Base-by-base conservation (phyloP, 2,113 vertebrate genomes). In the Neotoma lepida region DNA sequence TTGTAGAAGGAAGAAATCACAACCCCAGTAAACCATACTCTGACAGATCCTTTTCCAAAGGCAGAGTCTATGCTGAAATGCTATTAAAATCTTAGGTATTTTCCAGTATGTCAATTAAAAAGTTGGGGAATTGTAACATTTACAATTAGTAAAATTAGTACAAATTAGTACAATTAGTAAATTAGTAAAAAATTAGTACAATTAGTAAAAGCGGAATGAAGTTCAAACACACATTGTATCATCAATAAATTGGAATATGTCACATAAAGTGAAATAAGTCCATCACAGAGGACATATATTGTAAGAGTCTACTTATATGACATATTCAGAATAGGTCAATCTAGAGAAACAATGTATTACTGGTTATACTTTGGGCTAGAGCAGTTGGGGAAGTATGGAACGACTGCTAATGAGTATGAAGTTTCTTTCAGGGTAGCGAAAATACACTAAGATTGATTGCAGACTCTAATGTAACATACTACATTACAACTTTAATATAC, bases 11-110 rank as follows among this genome's bases (percentile, higher is more conserved):
- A 73, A 90, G 41, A 56, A 81, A 71, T 35, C 3, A 91, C 63
- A 87, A 86, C 54, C 39, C 66, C 39, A 64, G 44, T 33, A 85
- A 92, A 26, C 39, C 90, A 93, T 58, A 87, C 3, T 85, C 28
- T 22, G 18, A 87, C 35, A 90, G 33, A 71, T 61, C 12, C 24
- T 85, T 93, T 96, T 68, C 68, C 76, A 90, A 93, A 30, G 86
- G 56, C 86, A 93, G 54, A 95, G 51, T 91, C 56, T 74, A 93
- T 33, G 96, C 89, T 76, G 93, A 94, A 30, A 63, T 84, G 44
- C 28, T 94, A 87, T 51, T 74, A 78, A 89, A 95, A 81, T 13
- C 13, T 20, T 30, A 91, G 9, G 33, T 51, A 70, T 90, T 95
- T 86, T 39, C 81, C 70, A 84, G 28, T 73, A 77, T 82, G 85